A percentile compares a stretch with the other conserved stretches of the same genome.
Conservation (phyloP, 2,113 vertebrate species). For the Apus apus region DNA sequence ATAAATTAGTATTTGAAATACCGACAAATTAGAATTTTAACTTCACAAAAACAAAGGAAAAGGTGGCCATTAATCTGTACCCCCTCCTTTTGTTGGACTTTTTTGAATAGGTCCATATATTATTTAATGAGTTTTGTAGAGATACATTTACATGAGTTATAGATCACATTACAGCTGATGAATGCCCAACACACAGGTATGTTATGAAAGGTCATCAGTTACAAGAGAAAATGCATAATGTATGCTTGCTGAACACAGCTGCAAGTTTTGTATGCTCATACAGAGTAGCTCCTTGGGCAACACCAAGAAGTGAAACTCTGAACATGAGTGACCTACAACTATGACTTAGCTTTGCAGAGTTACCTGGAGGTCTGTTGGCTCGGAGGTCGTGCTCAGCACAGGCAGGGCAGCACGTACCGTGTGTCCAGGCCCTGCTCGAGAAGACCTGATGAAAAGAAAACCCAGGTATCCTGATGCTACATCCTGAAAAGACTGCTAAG, state of each 20-base stretch:
- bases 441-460: neutral
- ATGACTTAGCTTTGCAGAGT: neutral
- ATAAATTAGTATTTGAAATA: neutral
- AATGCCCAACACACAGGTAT: conserved; percentile 39
- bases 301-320: neutral
- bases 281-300: neutral
- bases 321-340: fast-evolving
- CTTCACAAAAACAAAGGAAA: neutral
- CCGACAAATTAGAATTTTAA: neutral
- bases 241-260: neutral
- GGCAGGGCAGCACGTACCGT: fast-evolving
- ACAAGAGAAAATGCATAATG: conserved; percentile 60
- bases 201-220: conserved; percentile 68
- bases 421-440: neutral
- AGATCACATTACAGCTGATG: conserved; percentile 57
- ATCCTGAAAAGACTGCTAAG: neutral
- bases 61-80: neutral
- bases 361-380: neutral
- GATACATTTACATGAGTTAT: conserved; percentile 65
- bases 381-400: fast-evolving
- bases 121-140: conserved; percentile 54
- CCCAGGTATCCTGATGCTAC: no score
- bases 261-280: neutral
- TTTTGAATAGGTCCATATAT: conserved; percentile 51
- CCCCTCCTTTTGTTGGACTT: neutral